phyloP scores from a whole-genome alignment of 2,113 vertebrate species.

The Colinus virginianus region DNA sequence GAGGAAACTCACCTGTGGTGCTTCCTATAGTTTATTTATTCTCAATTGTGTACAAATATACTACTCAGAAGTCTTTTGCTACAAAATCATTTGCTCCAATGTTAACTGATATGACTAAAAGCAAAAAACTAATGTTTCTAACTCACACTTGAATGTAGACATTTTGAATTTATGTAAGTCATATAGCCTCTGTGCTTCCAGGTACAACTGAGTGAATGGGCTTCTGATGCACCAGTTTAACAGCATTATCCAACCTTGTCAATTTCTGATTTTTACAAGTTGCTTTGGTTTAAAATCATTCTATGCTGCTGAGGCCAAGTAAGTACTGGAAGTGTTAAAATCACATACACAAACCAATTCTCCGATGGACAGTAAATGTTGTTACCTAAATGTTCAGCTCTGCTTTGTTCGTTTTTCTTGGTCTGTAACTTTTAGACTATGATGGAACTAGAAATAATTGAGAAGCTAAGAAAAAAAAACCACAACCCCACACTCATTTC shows the following conservation, averaged over 20 bases:
- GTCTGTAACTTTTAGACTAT: constrained; percentile 43
- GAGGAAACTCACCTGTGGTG: neutral
- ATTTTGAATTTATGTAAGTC: neutral
- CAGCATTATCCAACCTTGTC: constrained; percentile 10
- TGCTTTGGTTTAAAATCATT: constrained; percentile 35
- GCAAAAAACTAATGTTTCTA: neutral
- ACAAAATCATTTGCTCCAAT: neutral
- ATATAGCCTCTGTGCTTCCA: neutral
- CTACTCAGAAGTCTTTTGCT: neutral
- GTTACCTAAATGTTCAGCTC: constrained; percentile 61
- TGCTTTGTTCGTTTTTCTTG: constrained; percentile 41
- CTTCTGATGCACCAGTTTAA: neutral
- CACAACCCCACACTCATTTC: constrained; percentile 1
- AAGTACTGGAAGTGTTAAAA: constrained; percentile 57
- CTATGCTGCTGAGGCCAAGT: neutral
- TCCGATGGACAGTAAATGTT: constrained; percentile 32
- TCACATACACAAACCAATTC: constrained; percentile 68
- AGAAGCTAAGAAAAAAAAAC: constrained; percentile 3
- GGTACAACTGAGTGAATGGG: neutral
- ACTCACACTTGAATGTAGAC: neutral
- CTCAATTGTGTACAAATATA: neutral
- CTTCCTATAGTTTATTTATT: neutral
- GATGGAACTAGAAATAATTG: constrained; percentile 46
- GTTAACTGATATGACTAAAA: neutral
- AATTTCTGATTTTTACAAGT: constrained; percentile 25